Base-by-base conservation (phyloP, 2,797 vertebrate genomes). In the Smutsia temminckii region DNA sequence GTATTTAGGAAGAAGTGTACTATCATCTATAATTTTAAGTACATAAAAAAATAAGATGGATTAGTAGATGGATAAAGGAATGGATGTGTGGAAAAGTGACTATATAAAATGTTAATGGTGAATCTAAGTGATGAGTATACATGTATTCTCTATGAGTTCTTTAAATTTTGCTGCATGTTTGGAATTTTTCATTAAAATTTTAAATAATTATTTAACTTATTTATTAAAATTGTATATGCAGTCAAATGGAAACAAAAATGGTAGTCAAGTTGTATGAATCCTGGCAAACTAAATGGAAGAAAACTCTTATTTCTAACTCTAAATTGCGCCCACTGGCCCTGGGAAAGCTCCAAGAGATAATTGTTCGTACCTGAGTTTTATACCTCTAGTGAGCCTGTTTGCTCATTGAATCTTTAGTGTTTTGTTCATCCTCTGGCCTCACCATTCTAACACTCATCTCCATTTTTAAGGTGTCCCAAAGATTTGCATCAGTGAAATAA, bases 201-300 rank as follows among this genome's bases (percentile, higher is more conserved):
- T 69, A 88, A 95, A 80, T 83, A 61, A 91, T 66, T 9, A 55
- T 63, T 79, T 88, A 85, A 88, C 27, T 85, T 81, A 53, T 63
- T 81, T 72, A 37, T 78, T 85, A 77, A 93, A 95, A 93, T 21
- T 89, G 17, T 63, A 8, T 11, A 25, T 72, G 21, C 55, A n/a
- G 34, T 51, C 29, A 88, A 85, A 55, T 66, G 64, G 1, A 79
- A 74, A 90, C 3, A 8, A 34, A 89, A 69, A 49, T 37, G 14
- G 13, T 32, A 42, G 14, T 89, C 13, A 75, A 85, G 51, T 53
- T 51, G 27, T 8, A 46, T 17, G 46, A 85, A 74, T 59, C 25
- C 37, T 83, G 3, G 25, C 21, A 79, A 84, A 13, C n/a, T 27
- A 53, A 46, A 71, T 16, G 49, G 49, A 61, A 78, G 49, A 93